Base-by-base conservation (phyloP, 2,113 vertebrate species). In the Synodontis membranacea region DNA sequence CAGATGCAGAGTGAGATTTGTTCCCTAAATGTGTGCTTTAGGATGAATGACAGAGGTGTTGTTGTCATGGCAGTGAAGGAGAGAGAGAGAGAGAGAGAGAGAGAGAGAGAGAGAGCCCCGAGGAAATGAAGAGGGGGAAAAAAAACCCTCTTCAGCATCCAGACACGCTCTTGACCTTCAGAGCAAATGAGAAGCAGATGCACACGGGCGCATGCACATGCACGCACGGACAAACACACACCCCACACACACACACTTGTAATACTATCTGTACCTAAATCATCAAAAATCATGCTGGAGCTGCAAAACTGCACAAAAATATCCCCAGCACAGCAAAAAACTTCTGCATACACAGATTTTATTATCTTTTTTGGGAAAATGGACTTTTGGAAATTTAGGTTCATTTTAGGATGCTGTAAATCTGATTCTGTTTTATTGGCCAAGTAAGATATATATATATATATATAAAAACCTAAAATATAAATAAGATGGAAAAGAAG, bases 21-120 rank as follows among this genome's bases (percentile, higher is more conserved):
- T 52, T 52, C 28, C n/a, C n/a, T 78, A 78, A 52, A 46, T 78
- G 75, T 78, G 75, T 78, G n/a, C 34, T 79, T 79, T 79, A 54
- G 31, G n/a, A 82, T 82, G 80, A 82, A 82, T 82, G 80, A 62
- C 54, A 62, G 60, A 56, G 83, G 83, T 83, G 83, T 28, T 68
- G 87, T 88, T 90, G 89, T 89, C 89, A 89, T 89, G 88, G 86
- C 84, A 90, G 84, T 87, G 76, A 42, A 68, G 5, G 42, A 39
- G 48, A 5, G 64, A 37, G 82, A 84, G 85, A 88, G 42, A 86
- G 68, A 81, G 72, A 70, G 80, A 76, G 81, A 37, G 42, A n/a
- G 31, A 52, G 62, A 25, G 58, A 72, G 21, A 86, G 85, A 86
- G 21, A 86, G 58, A 80, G 31, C 58, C 83, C 76, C 46, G 64